A percentile compares a stretch with the other conserved stretches of the same genome.
Conservation (phyloP, 2,113 vertebrate genomes). For the Paramisgurnus dabryanus region DNA sequence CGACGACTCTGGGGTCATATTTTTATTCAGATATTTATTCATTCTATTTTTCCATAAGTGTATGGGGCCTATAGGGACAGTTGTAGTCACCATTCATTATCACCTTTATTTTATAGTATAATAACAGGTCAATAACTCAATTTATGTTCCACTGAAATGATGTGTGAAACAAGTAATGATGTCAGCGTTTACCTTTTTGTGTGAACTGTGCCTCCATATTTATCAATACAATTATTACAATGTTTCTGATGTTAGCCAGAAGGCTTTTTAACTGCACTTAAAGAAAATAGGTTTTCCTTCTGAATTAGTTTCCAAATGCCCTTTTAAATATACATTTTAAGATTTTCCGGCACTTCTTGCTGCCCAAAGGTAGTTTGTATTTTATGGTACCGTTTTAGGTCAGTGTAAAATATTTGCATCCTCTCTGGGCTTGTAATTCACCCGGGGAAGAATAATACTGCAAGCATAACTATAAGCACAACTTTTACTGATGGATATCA, state of each 20-base stretch:
- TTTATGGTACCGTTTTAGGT: conserved; percentile 1
- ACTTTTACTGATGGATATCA: background rate
- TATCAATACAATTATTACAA: background rate
- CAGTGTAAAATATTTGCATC: background rate
- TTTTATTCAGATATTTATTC: too few relatives aligned
- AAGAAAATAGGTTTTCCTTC: background rate
- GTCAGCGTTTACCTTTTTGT: too few relatives aligned
- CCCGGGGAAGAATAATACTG: background rate
- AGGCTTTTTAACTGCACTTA: background rate
- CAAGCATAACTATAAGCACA: background rate
- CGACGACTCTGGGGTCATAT: background rate
- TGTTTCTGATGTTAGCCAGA: conserved; percentile 1
- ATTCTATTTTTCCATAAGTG: background rate
- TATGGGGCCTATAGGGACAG: too few relatives aligned
- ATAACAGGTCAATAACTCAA: too few relatives aligned
- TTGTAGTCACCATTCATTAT: too few relatives aligned
- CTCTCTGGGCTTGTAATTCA: conserved; percentile 10
- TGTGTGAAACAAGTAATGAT: too few relatives aligned
- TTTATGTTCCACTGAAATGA: too few relatives aligned
- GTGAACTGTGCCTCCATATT: background rate
- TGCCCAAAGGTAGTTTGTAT: conserved; percentile 5
- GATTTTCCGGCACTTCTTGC: background rate
- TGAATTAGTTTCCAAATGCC: background rate
- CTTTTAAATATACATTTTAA: background rate
- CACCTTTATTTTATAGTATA: too few relatives aligned